A percentile compares a stretch with the other conserved stretches of the same genome.
Conservation (phyloP, 2,113 vertebrate genomes). For the Hucho hucho region DNA sequence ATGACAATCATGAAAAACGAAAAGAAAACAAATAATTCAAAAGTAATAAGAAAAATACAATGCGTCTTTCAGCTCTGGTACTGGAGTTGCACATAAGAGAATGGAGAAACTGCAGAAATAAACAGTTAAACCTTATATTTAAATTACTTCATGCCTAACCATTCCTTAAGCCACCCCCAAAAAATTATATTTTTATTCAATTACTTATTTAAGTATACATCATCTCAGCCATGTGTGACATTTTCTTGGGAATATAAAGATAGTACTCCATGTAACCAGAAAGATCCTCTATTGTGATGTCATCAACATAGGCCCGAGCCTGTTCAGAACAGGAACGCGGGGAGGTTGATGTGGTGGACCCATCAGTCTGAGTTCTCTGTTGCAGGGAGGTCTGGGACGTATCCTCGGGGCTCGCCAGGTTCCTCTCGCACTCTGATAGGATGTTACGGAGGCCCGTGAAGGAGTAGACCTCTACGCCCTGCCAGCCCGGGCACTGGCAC, state of each 20-base stretch:
- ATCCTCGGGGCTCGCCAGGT: slow-evolving; percentile 63
- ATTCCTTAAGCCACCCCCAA: background rate
- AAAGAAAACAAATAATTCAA: slow-evolving; percentile 7
- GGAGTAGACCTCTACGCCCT: slow-evolving; percentile 89
- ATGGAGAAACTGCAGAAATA: background rate
- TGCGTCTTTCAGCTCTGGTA: slow-evolving; percentile 21
- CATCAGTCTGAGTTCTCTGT: slow-evolving; percentile 75
- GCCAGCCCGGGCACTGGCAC: slow-evolving; percentile 76
- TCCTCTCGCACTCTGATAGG: slow-evolving; percentile 81
- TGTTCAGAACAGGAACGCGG: slow-evolving; percentile 95
- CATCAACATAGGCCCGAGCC: slow-evolving; percentile 90
- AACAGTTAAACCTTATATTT: slow-evolving; percentile 18
- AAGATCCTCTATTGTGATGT: slow-evolving; percentile 98
- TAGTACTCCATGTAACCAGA: slow-evolving; percentile 98
- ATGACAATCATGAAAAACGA: slow-evolving; percentile 25
- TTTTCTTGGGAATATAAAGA: slow-evolving; percentile 98
- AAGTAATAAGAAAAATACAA: slow-evolving; percentile 8
- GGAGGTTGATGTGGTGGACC: slow-evolving; percentile 70
- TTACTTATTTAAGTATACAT: slow-evolving; percentile 90
- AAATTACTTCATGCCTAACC: slow-evolving; percentile 31
- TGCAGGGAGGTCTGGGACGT: slow-evolving; percentile 65
- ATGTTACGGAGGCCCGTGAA: slow-evolving; percentile 89
- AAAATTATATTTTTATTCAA: background rate
- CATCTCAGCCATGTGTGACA: slow-evolving; percentile 99
- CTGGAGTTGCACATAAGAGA: background rate